Evolutionary conservation across 2,113 vertebrate species (phyloP).

Genomic region (Puffinus mauretanicus): DNA sequence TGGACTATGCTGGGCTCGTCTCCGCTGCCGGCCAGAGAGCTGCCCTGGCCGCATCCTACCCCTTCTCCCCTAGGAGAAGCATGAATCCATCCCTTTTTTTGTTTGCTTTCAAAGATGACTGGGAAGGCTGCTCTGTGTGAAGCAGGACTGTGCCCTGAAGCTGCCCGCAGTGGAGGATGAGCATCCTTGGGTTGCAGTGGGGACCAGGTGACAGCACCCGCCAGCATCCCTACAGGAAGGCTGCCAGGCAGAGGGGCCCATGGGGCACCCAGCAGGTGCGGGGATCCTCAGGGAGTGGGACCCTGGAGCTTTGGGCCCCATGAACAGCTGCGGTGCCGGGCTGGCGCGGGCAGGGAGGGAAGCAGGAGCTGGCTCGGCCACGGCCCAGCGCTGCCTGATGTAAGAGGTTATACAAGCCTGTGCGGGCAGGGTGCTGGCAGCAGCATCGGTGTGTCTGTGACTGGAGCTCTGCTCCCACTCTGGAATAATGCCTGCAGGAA

Average conservation of each 20-base stretch:
- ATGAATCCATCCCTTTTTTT: background rate
- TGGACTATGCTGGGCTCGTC: background rate
- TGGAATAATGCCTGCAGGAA: background rate
- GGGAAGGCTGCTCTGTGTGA: accelerated
- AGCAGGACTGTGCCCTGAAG: background rate
- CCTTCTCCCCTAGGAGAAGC: background rate
- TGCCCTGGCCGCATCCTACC: background rate
- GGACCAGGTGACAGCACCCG: background rate
- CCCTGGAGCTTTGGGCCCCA: background rate
- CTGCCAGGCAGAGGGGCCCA: background rate
- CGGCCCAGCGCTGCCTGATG: background rate
- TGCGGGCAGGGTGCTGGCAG: background rate
- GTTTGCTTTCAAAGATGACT: background rate
- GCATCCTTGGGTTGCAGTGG: background rate
- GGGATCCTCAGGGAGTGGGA: background rate
- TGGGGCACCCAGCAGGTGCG: background rate
- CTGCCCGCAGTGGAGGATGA: background rate
- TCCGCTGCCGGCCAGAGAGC: background rate
- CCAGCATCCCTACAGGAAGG: background rate
- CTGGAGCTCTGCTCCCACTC: background rate
- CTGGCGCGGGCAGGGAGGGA: background rate
- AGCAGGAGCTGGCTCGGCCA: background rate
- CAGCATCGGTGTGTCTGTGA: background rate
- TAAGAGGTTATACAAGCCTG: conserved; percentile 13
- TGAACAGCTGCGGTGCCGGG: accelerated